These are phyloP conservation scores for Drosophila colorata DNA, from an alignment of 2,888 invertebrate genomes.

Conservation along the genomic window DNA sequence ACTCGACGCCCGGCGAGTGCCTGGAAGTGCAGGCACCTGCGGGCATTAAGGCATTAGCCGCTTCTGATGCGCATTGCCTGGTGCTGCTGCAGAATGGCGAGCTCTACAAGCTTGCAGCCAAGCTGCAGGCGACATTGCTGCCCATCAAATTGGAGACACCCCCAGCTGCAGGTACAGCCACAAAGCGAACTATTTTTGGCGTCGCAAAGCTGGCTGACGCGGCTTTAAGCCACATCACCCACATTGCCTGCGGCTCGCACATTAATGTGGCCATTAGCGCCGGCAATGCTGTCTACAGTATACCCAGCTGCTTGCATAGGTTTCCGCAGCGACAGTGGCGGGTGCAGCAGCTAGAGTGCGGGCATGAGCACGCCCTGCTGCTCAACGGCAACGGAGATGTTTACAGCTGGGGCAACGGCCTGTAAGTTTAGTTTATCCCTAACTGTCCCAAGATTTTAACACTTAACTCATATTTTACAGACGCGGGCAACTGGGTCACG, in stretches of 20 bases:
- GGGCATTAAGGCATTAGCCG: constrained; percentile 68
- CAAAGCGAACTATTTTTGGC: constrained; percentile 79
- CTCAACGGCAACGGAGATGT: constrained; percentile 90
- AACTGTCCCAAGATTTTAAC: constrained; percentile 2
- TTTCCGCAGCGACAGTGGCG: constrained; percentile 86
- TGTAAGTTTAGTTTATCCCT: constrained; percentile 86
- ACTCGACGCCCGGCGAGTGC: constrained; percentile 31
- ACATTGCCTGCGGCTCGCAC: constrained; percentile 86
- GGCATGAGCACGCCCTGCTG: constrained; percentile 92
- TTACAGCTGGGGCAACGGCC: constrained; percentile 93
- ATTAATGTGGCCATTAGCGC: constrained; percentile 85
- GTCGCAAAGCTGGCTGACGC: constrained; percentile 10
- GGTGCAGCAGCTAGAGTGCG: constrained; percentile 89
- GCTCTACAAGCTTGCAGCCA: constrained; percentile 70
- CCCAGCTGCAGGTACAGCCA: constrained; percentile 16
- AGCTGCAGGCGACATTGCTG: constrained; percentile 47
- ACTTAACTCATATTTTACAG: constrained; percentile 85
- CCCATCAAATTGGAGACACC: constrained; percentile 64
- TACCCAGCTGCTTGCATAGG: constrained; percentile 87
- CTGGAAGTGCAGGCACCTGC: constrained; percentile 55
- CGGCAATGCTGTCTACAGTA: constrained; percentile 87
- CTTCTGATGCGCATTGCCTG: constrained; percentile 77
- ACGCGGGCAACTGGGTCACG: constrained; percentile 94
- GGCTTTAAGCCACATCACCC: constrained; percentile 77
- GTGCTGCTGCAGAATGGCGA: constrained; percentile 77